These are phyloP conservation scores for Chouioia cunea DNA, from an alignment of 2,888 invertebrate genomes.

Conservation along the genomic window DNA sequence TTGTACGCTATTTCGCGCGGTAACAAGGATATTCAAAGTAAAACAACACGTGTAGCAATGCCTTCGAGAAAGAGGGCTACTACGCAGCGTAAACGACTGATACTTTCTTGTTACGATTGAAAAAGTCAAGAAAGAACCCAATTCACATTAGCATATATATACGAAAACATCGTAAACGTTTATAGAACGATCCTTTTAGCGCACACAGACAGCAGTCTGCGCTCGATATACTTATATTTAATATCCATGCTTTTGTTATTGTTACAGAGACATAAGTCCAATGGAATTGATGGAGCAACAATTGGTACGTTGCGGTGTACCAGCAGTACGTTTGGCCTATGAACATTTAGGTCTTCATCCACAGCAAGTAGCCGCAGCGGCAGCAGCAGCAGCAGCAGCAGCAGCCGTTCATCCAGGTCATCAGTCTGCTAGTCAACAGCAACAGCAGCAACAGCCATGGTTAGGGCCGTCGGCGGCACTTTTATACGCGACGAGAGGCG, in stretches of 20 bases:
- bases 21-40: too few species aligned
- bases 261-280: conserved; percentile 65
- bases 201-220: too few species aligned
- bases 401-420: conserved; percentile 32
- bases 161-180: too few species aligned
- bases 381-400: conserved; percentile 51
- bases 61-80: too few species aligned
- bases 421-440: conserved; percentile 48
- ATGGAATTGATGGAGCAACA: conserved; percentile 68
- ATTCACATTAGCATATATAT: too few species aligned
- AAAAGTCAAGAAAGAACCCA: too few species aligned
- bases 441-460: conserved; percentile 58
- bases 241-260: conserved; percentile 2
- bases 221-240: too few species aligned
- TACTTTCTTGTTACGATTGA: too few species aligned
- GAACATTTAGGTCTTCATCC: conserved; percentile 56
- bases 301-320: conserved; percentile 65
- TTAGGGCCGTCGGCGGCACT: conserved; percentile 61
- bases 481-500: conserved; percentile 54
- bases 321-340: conserved; percentile 64
- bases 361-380: conserved; percentile 35
- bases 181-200: too few species aligned
- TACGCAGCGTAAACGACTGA: too few species aligned
- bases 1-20: too few species aligned
- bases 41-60: too few species aligned